These are phyloP conservation scores for Sus cebifrons DNA, from an alignment of 2,797 vertebrate species.

Conservation along the genomic window DNA sequence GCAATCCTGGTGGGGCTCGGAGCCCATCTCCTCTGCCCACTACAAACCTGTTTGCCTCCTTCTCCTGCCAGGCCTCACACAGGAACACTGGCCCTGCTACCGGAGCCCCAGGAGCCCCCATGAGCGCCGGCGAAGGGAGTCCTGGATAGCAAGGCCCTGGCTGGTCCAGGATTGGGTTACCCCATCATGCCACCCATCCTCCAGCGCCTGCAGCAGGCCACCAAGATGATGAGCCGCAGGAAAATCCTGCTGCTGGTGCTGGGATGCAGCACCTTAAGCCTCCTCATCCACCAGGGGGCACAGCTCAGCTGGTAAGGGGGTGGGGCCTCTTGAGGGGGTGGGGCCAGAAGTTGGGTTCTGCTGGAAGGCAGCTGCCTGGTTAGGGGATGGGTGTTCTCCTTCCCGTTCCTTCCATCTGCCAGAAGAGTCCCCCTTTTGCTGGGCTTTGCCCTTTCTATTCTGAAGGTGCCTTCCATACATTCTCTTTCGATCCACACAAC, in stretches of 20 bases:
- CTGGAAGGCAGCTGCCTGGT: too few species aligned
- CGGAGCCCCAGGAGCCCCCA: constrained; percentile 83
- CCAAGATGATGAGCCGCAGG: constrained; percentile 92
- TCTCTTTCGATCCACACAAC: neutral
- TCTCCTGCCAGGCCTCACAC: constrained; percentile 77
- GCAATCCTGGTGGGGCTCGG: constrained; percentile 22
- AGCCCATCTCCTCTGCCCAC: constrained; percentile 66
- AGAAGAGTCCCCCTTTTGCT: neutral
- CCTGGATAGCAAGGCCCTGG: constrained; percentile 80
- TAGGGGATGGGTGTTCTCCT: neutral
- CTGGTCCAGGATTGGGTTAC: constrained; percentile 41
- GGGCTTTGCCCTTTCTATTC: neutral
- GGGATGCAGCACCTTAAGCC: constrained; percentile 92
- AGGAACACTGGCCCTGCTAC: constrained; percentile 83
- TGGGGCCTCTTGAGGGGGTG: neutral
- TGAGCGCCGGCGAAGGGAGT: constrained; percentile 75
- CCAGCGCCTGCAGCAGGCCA: constrained; percentile 74
- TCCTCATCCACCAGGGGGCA: constrained; percentile 93
- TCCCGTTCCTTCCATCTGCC: neutral
- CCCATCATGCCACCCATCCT: constrained; percentile 76
- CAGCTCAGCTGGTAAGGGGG: constrained; percentile 93
- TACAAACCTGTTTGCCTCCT: constrained; percentile 81
- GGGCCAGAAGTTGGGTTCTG: neutral
- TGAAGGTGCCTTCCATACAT: constrained; percentile 8
- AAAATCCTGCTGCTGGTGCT: constrained; percentile 93